A percentile compares a stretch with the other conserved stretches of the same genome.
Conservation (phyloP, 2,797 vertebrate species). For the Ctenochaetus hawaiiensis region DNA sequence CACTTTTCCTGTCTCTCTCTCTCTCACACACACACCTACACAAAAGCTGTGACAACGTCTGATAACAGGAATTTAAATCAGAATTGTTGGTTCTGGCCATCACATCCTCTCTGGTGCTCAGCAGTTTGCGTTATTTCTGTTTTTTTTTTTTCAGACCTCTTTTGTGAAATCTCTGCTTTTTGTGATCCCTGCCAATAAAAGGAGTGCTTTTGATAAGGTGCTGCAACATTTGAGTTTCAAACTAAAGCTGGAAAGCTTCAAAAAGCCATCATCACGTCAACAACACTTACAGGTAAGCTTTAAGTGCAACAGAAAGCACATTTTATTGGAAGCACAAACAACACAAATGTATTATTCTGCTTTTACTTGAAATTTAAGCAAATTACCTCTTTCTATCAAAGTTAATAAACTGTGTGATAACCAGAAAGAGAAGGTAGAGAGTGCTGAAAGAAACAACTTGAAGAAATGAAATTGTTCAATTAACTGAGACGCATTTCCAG, state of each 20-base stretch:
- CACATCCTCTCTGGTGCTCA: conserved; percentile 3
- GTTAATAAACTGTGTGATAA: background rate
- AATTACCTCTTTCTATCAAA: background rate
- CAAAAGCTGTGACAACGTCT: conserved; percentile 30
- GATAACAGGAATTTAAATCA: conserved; percentile 36
- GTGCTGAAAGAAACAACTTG: background rate
- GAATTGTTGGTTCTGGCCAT: conserved; percentile 39
- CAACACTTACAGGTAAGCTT: background rate
- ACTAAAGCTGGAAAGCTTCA: background rate
- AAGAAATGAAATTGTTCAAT: conserved; percentile 13
- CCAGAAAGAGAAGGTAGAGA: background rate
- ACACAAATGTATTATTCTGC: no score
- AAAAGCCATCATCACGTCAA: background rate
- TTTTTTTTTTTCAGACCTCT: conserved; percentile 26
- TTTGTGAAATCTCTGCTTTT: conserved; percentile 16
- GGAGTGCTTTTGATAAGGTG: conserved; percentile 4
- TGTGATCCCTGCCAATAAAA: background rate
- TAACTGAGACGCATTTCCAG: conserved; percentile 29
- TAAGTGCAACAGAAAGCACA: background rate
- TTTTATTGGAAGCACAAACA: background rate
- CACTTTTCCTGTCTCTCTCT: background rate
- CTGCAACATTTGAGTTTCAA: background rate
- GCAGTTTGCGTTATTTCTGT: conserved; percentile 20
- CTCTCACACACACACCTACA: background rate
- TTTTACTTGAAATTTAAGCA: background rate